Percentiles rank a stretch among this genome's conserved stretches.
Evolutionary conservation across 2,797 vertebrate species (phyloP).

Genomic region (Tachyglossus aculeatus): DNA sequence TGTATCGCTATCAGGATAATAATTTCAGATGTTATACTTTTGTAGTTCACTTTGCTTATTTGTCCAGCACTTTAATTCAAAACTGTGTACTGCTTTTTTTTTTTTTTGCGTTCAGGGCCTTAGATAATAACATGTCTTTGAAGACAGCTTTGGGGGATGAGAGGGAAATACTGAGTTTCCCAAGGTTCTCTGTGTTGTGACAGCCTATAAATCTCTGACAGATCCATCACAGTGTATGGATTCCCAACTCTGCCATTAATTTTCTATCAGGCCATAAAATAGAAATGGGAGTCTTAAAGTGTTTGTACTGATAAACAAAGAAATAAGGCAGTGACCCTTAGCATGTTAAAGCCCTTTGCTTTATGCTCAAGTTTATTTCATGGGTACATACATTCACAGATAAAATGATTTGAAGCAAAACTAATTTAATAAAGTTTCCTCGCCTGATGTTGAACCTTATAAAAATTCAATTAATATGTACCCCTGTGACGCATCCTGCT

Average conservation of each 20-base stretch:
- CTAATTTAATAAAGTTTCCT: too few species aligned
- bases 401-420: too few species aligned
- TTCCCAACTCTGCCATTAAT: not conserved
- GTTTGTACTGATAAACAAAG: not conserved
- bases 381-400: too few species aligned
- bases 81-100: not conserved
- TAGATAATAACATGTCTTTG: not conserved
- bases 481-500: too few species aligned
- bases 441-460: too few species aligned
- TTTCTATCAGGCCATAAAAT: not conserved
- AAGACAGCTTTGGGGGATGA: not conserved
- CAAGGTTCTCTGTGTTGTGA: accelerated
- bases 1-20: not conserved
- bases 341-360: not conserved
- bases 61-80: not conserved
- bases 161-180: not conserved
- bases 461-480: too few species aligned
- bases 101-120: not conserved
- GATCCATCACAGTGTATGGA: not conserved
- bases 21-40: not conserved
- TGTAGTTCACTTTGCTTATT: not conserved
- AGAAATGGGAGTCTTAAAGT: not conserved
- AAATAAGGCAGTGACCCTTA: not conserved
- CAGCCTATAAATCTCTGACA: not conserved
- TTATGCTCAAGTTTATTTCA: too few species aligned